Evolutionary conservation across 2,888 invertebrate species (phyloP).

Genomic region (Agrochola circellaris): DNA sequence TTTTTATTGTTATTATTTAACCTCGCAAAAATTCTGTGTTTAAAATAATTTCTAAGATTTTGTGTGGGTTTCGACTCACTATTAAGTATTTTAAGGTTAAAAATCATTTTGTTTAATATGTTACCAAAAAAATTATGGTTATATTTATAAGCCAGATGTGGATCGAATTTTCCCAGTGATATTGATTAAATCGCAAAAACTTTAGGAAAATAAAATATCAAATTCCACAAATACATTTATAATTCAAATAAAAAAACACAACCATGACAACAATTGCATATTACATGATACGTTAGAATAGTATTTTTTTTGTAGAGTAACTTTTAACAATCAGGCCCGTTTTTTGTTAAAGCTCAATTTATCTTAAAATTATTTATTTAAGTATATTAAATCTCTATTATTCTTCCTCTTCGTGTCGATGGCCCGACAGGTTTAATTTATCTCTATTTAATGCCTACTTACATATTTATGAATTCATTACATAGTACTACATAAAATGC

Average conservation of each 20-base stretch:
- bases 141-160: neutral
- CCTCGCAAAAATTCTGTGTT: slow-evolving; percentile 49
- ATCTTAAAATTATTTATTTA: too few species aligned
- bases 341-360: too few species aligned
- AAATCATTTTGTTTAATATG: slow-evolving; percentile 9
- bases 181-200: neutral
- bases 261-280: neutral
- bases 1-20: slow-evolving; percentile 28
- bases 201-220: neutral
- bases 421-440: too few species aligned
- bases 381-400: too few species aligned
- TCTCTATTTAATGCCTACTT: too few species aligned
- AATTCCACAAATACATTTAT: neutral
- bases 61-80: neutral
- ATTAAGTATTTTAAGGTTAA: slow-evolving; percentile 5
- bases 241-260: neutral
- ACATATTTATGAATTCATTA: too few species aligned
- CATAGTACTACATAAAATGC: too few species aligned
- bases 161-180: neutral
- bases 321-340: too few species aligned
- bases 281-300: neutral
- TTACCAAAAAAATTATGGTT: slow-evolving; percentile 28
- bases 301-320: neutral
- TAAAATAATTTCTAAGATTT: slow-evolving; percentile 19
- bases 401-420: too few species aligned